These are phyloP conservation scores for Pachypsylla venusta DNA, from an alignment of 1,140 invertebrate genomes.

Conservation along the genomic window DNA sequence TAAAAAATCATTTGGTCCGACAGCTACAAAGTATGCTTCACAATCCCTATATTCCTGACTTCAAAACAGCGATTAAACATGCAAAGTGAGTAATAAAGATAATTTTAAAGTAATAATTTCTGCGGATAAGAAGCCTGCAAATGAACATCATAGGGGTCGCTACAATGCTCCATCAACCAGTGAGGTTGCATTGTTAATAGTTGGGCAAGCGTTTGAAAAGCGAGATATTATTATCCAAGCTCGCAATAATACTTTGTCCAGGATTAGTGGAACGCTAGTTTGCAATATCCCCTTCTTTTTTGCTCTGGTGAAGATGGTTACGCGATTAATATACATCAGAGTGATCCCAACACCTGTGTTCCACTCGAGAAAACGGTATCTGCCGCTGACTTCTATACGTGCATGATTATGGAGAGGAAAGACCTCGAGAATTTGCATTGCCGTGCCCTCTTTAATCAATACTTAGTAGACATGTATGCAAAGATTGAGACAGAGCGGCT, in stretches of 20 bases:
- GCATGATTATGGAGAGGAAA: constrained; percentile 25
- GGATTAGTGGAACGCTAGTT: constrained; percentile 26
- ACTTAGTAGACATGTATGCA: constrained; percentile 32
- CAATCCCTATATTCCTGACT: constrained; percentile 23
- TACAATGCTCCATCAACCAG: constrained; percentile 28
- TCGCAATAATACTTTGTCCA: constrained; percentile 17
- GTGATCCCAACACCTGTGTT: constrained; percentile 3
- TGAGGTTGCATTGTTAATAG: constrained; percentile 28
- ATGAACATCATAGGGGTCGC: constrained; percentile 27
- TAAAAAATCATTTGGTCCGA: constrained; percentile 9
- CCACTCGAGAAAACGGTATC: constrained; percentile 23
- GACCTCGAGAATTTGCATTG: constrained; percentile 25
- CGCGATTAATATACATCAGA: constrained; percentile 14
- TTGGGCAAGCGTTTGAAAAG: constrained; percentile 26
- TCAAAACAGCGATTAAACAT: constrained; percentile 24
- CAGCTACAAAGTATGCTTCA: constrained; percentile 23
- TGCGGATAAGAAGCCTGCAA: constrained; percentile 26
- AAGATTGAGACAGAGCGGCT: constrained; percentile 33
- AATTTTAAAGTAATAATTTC: constrained; percentile 27
- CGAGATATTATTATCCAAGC: constrained; percentile 23
- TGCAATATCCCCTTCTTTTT: constrained; percentile 31
- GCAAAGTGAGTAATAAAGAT: constrained; percentile 16
- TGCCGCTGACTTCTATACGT: constrained; percentile 25
- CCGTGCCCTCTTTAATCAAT: constrained; percentile 30
- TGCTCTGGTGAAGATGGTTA: constrained; percentile 24